Conservation (phyloP, 2,888 invertebrate genomes). For the Sinhomidia bicolor region DNA sequence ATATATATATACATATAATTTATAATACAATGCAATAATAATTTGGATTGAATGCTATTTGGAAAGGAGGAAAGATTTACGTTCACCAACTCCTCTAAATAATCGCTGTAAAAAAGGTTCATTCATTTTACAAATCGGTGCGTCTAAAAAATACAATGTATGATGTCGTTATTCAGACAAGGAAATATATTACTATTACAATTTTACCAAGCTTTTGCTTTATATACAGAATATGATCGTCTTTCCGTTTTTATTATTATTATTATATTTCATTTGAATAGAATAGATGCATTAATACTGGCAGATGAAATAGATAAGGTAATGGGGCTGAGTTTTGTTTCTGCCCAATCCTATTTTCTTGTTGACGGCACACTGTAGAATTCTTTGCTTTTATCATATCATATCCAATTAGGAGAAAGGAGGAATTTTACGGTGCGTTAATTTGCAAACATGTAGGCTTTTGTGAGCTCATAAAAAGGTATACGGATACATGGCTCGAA, state of each 20-base stretch:
- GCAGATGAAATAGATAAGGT: conserved; percentile 13
- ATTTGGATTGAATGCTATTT: too few relatives aligned
- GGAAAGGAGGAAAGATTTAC: too few relatives aligned
- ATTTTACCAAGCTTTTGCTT: too few relatives aligned
- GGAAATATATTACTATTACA: too few relatives aligned
- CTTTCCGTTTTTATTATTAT: background rate
- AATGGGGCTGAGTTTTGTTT: conserved; percentile 3
- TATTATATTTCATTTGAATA: background rate
- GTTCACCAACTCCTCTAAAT: too few relatives aligned
- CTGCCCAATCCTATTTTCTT: background rate
- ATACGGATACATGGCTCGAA: conserved; percentile 3
- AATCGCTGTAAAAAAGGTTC: too few relatives aligned
- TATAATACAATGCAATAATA: too few relatives aligned
- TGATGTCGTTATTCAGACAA: too few relatives aligned
- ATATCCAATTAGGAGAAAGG: conserved; percentile 50
- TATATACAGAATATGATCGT: too few relatives aligned
- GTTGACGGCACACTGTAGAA: background rate
- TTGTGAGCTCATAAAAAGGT: conserved; percentile 23
- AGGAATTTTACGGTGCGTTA: conserved; percentile 57
- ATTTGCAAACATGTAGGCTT: conserved; percentile 44
- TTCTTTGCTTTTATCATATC: conserved; percentile 22
- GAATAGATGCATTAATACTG: background rate
- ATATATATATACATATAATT: background rate
- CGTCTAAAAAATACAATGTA: too few relatives aligned
- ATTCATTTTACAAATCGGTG: too few relatives aligned